phyloP scores from a whole-genome alignment of 2,888 invertebrate species.

The Polylopha cassiicola region DNA sequence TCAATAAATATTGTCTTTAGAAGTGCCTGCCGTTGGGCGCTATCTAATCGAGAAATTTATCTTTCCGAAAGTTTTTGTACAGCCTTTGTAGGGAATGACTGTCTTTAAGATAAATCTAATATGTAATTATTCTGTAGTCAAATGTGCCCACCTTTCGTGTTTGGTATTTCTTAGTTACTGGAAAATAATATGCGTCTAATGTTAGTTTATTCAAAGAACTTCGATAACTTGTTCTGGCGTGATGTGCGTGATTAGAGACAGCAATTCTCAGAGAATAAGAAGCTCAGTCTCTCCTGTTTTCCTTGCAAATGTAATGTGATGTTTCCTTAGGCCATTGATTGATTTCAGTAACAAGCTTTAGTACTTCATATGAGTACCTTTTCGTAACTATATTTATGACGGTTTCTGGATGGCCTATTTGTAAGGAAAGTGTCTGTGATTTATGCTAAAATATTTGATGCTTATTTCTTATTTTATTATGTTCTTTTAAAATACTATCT shows the following conservation, averaged over 20 bases:
- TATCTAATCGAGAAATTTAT: too few relatives aligned
- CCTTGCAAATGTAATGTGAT: too few relatives aligned
- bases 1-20: too few relatives aligned
- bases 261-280: too few relatives aligned
- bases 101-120: conserved; percentile 42
- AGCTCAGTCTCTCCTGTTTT: too few relatives aligned
- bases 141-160: conserved; percentile 65
- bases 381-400: conserved; percentile 27
- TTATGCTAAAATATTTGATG: conserved; percentile 70
- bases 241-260: too few relatives aligned
- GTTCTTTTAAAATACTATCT: conserved; percentile 54
- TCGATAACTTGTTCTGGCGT: conserved; percentile 26
- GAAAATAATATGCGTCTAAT: conserved; percentile 35
- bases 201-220: conserved; percentile 28
- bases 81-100: conserved; percentile 36
- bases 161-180: conserved; percentile 48
- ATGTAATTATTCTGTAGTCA: conserved; percentile 60
- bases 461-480: conserved; percentile 67
- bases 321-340: too few relatives aligned
- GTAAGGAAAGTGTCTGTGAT: conserved; percentile 72
- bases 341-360: too few relatives aligned
- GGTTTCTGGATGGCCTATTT: conserved; percentile 54
- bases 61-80: conserved; percentile 34
- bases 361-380: too few relatives aligned
- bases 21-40: too few relatives aligned